phyloP scores from a whole-genome alignment of 2,113 vertebrate genomes.

The Poecile atricapillus region DNA sequence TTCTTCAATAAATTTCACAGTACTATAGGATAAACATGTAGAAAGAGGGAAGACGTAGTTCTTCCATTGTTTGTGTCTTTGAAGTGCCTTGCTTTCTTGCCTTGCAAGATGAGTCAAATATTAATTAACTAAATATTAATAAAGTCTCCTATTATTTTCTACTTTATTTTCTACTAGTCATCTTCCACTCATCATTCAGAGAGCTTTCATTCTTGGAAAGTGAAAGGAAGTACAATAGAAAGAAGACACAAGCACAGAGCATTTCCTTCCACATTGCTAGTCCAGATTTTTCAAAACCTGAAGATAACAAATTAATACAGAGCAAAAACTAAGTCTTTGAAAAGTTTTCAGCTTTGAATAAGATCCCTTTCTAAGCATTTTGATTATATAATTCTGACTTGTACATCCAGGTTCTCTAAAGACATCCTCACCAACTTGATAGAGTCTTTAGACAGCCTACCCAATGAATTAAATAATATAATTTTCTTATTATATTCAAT shows the following conservation, averaged over 20 bases:
- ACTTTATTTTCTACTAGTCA: neutral
- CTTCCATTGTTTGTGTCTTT: neutral
- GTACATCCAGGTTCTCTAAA: neutral
- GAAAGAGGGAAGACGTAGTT: neutral
- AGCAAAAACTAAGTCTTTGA: neutral
- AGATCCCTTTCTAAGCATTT: neutral
- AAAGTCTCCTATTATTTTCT: neutral
- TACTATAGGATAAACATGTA: neutral
- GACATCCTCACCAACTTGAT: neutral
- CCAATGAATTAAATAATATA: neutral
- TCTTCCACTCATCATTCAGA: neutral
- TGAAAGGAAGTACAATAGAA: neutral
- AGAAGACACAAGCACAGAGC: neutral
- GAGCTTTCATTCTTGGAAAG: neutral
- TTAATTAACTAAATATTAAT: neutral
- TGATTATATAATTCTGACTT: neutral
- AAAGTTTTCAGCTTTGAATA: neutral
- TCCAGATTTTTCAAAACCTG: neutral
- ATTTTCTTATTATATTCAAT: neutral
- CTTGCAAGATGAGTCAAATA: neutral
- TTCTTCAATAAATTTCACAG: neutral
- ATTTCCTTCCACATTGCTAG: neutral
- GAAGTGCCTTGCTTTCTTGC: neutral
- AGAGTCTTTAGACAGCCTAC: neutral
- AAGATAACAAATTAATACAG: neutral